Base-by-base conservation (phyloP, 2,888 invertebrate genomes). In the Acrobasis suavella region DNA sequence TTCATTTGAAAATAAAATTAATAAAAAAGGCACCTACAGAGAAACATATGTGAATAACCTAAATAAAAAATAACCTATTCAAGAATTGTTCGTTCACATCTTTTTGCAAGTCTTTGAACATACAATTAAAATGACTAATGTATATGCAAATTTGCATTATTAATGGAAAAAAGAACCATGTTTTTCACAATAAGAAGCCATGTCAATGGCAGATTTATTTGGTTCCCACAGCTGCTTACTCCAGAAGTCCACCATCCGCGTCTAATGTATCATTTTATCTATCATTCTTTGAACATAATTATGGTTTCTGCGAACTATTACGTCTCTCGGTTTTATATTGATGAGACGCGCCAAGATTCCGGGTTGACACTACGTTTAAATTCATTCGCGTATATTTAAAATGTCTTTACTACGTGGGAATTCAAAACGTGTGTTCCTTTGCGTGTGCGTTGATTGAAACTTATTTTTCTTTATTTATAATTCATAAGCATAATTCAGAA, bases 141-240 rank as follows among this genome's bases (percentile, higher is more conserved):
- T 38, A 55, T 55, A 62, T 62, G 62, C 62, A 62, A 62, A 62
- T 62, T 10, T 37, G 14, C 50, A 50, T 46, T 56, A 55, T 49
- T 16, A 38, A 38, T 15, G 62, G 50, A 46, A 62, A 78, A 85
- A 85, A n/a, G n/a, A 82, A 71, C 78, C 82, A 69, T 70, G 70
- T 70, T 73, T 68, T 71, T 69, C 78, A 83, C 78, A 84, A 86
- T 82, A 75, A 73, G 70, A 69, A 75, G 71, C 80, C 82, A 82
- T 89, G 87, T 86, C 85, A 80, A 71, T 75, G 67, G 63, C 68
- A 83, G 87, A 87, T 89, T 87, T 87, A 87, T 88, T 79, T 60
- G 51, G 73, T 87, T 89, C 89, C 82, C 88, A 90, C 84, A 83
- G 66, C 61, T 63, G 65, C 68, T 62, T 60, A 51, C 54, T 60